Conservation (phyloP, 2,113 vertebrate species). For the Peucedramus taeniatus region DNA sequence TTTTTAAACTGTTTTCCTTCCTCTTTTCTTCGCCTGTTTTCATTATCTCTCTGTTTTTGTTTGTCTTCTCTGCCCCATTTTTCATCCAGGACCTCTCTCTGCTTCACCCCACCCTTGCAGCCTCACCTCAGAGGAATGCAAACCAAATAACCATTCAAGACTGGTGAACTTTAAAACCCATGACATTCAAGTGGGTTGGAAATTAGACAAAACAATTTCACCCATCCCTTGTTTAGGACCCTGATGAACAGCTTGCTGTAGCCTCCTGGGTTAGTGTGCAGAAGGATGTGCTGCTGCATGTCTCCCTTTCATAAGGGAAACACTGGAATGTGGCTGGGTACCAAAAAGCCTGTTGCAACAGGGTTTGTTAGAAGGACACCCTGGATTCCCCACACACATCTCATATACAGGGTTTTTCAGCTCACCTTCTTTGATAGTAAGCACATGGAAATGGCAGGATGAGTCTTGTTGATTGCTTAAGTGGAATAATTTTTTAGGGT, state of each 20-base stretch:
- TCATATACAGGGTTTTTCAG: neutral
- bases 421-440: conserved; percentile 32
- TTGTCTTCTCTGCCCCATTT: conserved; percentile 29
- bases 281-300: conserved; percentile 44
- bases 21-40: neutral
- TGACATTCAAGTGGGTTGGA: conserved; percentile 43
- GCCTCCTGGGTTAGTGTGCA: neutral
- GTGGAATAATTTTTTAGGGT: neutral
- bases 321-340: conserved; percentile 45
- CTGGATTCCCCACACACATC: neutral
- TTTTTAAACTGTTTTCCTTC: neutral
- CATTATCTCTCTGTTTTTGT: conserved; percentile 11
- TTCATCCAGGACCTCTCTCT: conserved; percentile 11
- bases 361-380: conserved; percentile 24
- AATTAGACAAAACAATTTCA: conserved; percentile 59
- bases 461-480: conserved; percentile 31
- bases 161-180: conserved; percentile 60
- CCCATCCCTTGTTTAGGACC: conserved; percentile 28
- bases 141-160: conserved; percentile 33
- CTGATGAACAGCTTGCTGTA: conserved; percentile 14
- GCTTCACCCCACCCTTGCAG: conserved; percentile 31
- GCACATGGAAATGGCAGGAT: conserved; percentile 11
- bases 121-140: conserved; percentile 57
- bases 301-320: conserved; percentile 61
- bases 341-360: conserved; percentile 49